These are phyloP conservation scores for Volucella inanis DNA, from an alignment of 2,888 invertebrate genomes.

Conservation along the genomic window DNA sequence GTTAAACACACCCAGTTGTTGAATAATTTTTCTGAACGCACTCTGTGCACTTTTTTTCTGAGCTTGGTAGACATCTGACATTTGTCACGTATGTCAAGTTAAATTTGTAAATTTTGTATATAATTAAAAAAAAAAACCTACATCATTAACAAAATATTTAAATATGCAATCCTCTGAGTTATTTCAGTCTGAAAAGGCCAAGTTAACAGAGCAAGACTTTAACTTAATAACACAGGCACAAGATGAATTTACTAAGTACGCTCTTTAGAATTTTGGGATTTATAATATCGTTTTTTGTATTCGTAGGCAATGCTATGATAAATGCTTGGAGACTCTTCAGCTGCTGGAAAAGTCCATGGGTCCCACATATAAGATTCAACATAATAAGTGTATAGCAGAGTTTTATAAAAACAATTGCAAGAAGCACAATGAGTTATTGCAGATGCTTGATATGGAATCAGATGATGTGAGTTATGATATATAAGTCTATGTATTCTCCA, in stretches of 20 bases:
- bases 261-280: not conserved
- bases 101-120: not conserved
- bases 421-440: conserved; percentile 89
- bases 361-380: conserved; percentile 81
- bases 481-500: too few species aligned
- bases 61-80: not conserved
- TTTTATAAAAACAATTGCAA: conserved; percentile 90
- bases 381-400: conserved; percentile 93
- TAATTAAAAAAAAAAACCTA: conserved; percentile 12
- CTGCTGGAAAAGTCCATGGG: conserved; percentile 79
- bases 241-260: conserved; percentile 81
- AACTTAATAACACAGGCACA: conserved; percentile 80
- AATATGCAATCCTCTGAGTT: conserved; percentile 51
- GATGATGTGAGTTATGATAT: conserved; percentile 72
- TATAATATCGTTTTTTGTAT: not conserved
- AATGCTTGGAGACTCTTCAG: conserved; percentile 79
- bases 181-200: conserved; percentile 41
- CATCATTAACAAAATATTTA: not conserved
- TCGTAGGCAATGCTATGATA: conserved; percentile 78
- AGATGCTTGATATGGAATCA: conserved; percentile 85
- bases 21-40: too few species aligned
- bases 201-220: conserved; percentile 78
- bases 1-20: too few species aligned
- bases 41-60: too few species aligned
- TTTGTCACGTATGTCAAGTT: conserved; percentile 22